A percentile compares a stretch with the other conserved stretches of the same genome.
Evolutionary conservation across 2,888 invertebrate genomes (phyloP).

Genomic region (Sussaba pulchella): DNA sequence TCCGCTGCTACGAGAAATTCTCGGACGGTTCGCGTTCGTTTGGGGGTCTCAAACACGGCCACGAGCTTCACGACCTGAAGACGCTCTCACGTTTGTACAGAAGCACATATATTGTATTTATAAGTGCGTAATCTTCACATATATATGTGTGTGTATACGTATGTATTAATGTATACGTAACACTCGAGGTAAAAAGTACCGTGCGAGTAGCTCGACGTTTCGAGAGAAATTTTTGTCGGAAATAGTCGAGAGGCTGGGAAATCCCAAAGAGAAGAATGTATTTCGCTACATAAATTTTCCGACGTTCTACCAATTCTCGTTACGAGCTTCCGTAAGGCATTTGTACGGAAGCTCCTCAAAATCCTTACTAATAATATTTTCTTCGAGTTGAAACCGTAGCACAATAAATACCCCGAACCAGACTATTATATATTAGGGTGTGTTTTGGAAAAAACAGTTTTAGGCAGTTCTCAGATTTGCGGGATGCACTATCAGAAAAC

Average conservation of each 20-base stretch:
- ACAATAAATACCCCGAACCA: neutral
- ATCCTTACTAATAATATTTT: neutral
- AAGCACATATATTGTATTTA: neutral
- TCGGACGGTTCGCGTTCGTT: conserved; percentile 30
- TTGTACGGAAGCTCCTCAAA: neutral
- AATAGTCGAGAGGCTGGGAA: neutral
- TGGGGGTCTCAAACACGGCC: conserved; percentile 11
- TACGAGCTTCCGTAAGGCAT: neutral
- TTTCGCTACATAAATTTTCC: neutral
- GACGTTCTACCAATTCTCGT: neutral
- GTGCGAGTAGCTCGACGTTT: neutral
- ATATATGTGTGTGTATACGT: neutral
- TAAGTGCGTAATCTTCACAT: neutral
- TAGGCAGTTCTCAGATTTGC: too few relatives aligned
- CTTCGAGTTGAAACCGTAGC: neutral
- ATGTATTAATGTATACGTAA: neutral
- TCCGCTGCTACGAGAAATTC: conserved; percentile 17
- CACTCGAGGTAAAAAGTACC: neutral
- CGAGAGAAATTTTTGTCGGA: neutral
- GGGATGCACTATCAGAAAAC: too few relatives aligned
- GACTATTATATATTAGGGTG: too few relatives aligned
- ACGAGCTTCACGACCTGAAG: neutral
- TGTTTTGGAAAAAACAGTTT: too few relatives aligned
- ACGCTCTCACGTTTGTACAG: neutral
- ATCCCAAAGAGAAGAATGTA: neutral